Base-by-base conservation (phyloP, 2,113 vertebrate genomes). In the Cephalopterus ornatus region DNA sequence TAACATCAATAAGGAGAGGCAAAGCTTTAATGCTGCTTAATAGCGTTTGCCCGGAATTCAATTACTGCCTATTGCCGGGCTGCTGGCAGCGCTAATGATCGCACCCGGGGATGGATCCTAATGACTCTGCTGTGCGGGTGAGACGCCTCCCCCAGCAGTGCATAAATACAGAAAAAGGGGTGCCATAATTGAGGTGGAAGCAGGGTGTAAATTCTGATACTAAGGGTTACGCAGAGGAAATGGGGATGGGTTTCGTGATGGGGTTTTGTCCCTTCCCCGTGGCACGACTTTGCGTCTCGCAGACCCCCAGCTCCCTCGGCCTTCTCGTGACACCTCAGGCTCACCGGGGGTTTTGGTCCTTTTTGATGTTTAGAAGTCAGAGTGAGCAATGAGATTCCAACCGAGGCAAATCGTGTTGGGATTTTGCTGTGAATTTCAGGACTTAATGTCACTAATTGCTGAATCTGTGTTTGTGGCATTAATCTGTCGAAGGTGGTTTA, bases 181-280 rank as follows among this genome's bases (percentile, higher is more conserved):
- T 39, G 30, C 83, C 95, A 88, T 97, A 97, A 94, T 91, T 95
- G 97, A 97, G 96, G 77, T 88, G 56, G 77, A 93, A 96, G 72
- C 78, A 62, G 95, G 83, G 88, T 86, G 79, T 96, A 89, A 96
- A 89, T 97, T 93, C 5, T 39, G 92, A 68, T 93, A 35, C 95
- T 92, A 61, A 68, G 85, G 91, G 78, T 73, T 82, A 92, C 73
- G 78, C 30, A 3, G 92, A 97, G 95, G 97, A 96, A 87, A 96
- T 37, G 73, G 93, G 88, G 85, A 88, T 85, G 91, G 95, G 92
- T 73, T 95, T 96, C 33, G 1, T 68, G 85, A 65, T 92, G 88
- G 63, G 96, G 55, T 71, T 88, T 91, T 68, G 87, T 89, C 91
- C 93, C 85, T 94, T 95, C 92, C 92, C 94, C 72, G 21, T 88